phyloP scores from a whole-genome alignment of 2,113 vertebrate genomes.

The Sceloporus tristichus region DNA sequence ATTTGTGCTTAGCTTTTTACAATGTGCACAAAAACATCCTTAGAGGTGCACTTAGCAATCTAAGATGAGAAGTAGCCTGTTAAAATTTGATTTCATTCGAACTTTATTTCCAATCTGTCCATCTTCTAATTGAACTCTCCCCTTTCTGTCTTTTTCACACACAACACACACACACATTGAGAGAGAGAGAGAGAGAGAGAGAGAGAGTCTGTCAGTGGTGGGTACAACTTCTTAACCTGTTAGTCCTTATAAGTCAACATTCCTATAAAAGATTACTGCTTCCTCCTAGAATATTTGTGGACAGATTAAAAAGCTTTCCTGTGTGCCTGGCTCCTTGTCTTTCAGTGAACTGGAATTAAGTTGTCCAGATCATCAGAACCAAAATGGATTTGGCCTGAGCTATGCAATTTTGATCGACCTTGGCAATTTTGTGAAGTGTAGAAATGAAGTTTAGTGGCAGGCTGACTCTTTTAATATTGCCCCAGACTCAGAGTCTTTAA shows the following conservation, averaged over 20 bases:
- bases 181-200: no score
- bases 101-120: background rate
- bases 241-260: slow-evolving; percentile 8
- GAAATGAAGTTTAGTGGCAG: slow-evolving; percentile 29
- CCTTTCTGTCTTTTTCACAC: background rate
- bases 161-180: background rate
- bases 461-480: background rate
- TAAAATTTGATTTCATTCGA: background rate
- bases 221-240: slow-evolving; percentile 4
- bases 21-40: background rate
- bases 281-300: background rate
- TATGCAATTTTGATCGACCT: slow-evolving; percentile 40
- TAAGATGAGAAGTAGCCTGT: background rate
- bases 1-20: background rate
- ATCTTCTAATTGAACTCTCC: background rate
- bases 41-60: background rate
- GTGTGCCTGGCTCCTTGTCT: background rate
- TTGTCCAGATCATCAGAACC: background rate
- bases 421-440: slow-evolving; percentile 8
- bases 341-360: slow-evolving; percentile 9
- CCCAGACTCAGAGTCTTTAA: slow-evolving; percentile 20
- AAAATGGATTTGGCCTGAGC: slow-evolving; percentile 31
- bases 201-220: background rate
- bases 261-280: background rate
- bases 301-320: slow-evolving; percentile 12